A percentile compares a stretch with the other conserved stretches of the same genome.
phyloP scores from a whole-genome alignment of 2,797 vertebrate species.

The Sebastes cheni region DNA sequence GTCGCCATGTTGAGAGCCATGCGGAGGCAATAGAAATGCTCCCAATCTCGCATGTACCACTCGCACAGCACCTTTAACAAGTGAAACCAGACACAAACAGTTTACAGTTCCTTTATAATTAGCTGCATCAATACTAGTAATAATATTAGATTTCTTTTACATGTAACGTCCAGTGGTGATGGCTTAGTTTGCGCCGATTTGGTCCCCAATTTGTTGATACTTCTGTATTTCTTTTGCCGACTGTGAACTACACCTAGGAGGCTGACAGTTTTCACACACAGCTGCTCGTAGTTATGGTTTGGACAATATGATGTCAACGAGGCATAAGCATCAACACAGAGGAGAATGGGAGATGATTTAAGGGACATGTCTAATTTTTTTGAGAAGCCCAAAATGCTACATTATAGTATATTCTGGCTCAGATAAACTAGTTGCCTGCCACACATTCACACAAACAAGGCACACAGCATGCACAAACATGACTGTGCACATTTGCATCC shows the following conservation, averaged over 20 bases:
- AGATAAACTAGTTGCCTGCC: background rate
- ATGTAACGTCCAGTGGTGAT: background rate
- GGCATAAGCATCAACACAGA: background rate
- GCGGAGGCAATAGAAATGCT: no score
- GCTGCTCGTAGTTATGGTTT: background rate
- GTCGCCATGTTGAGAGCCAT: no score
- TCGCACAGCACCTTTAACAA: no score
- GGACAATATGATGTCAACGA: background rate
- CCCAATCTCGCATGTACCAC: no score
- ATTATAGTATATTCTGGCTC: background rate
- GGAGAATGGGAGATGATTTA: background rate
- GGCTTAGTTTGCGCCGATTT: background rate
- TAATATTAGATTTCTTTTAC: no score
- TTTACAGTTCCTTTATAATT: no score
- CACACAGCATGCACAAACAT: background rate
- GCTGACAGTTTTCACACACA: background rate
- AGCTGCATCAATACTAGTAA: no score
- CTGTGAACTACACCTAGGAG: background rate
- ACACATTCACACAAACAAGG: background rate
- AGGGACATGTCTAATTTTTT: background rate
- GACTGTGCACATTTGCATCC: constrained; percentile 10
- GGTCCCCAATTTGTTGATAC: background rate
- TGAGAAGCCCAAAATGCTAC: background rate
- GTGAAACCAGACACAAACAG: no score
- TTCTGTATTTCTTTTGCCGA: background rate